These are phyloP conservation scores for Umimayanthus kanabou DNA, from an alignment of 92 coral and sea anemone species.

Conservation along the genomic window DNA sequence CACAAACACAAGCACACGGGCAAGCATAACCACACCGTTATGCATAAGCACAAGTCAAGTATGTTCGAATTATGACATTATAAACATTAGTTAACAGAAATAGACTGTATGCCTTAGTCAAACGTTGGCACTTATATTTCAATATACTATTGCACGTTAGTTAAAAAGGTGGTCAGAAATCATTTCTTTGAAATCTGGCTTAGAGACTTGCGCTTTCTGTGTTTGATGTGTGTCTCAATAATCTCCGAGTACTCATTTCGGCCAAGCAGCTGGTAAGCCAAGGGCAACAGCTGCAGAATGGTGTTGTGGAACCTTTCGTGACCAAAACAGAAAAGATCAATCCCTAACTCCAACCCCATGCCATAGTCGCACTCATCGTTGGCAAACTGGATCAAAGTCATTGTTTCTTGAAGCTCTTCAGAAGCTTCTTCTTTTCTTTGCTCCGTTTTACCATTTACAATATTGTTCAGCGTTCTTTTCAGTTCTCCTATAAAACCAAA, in stretches of 20 bases:
- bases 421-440: slow-evolving; percentile 76
- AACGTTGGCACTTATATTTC: no score
- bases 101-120: no score
- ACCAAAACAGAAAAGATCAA: slow-evolving; percentile 96
- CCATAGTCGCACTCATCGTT: slow-evolving; percentile 99
- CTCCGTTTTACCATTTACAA: slow-evolving; percentile 70
- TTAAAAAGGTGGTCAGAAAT: not conserved
- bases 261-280: slow-evolving; percentile 86
- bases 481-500: slow-evolving; percentile 71
- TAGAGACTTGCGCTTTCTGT: slow-evolving; percentile 55
- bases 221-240: slow-evolving; percentile 69
- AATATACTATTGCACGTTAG: not conserved
- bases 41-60: no score
- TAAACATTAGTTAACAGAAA: no score
- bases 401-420: slow-evolving; percentile 89
- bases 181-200: slow-evolving; percentile 18
- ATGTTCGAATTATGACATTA: no score
- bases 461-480: slow-evolving; percentile 72
- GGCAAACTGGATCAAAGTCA: slow-evolving; percentile 95
- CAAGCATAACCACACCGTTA: no score
- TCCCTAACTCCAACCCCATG: slow-evolving; percentile 94
- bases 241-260: slow-evolving; percentile 77
- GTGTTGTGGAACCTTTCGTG: slow-evolving; percentile 78
- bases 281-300: slow-evolving; percentile 79
- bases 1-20: no score